phyloP scores from a whole-genome alignment of 2,888 invertebrate genomes.

The Drosophila pullipes region DNA sequence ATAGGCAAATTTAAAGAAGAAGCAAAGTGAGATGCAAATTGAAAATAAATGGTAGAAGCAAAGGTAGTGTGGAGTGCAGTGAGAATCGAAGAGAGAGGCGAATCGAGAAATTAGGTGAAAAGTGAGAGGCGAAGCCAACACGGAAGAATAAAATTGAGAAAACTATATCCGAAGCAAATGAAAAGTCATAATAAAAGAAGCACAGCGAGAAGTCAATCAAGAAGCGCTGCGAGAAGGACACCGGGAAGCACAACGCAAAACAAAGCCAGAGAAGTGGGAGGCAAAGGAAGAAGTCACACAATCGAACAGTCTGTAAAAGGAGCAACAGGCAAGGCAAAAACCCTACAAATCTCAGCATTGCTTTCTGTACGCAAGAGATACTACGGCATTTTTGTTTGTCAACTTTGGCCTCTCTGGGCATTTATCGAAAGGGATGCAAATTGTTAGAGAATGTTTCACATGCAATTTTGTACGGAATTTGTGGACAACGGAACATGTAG shows the following conservation, averaged over 20 bases:
- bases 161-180: neutral
- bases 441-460: neutral
- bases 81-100: neutral
- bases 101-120: neutral
- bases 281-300: neutral
- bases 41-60: neutral
- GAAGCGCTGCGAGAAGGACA: neutral
- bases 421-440: neutral
- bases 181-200: neutral
- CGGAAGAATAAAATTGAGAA: neutral
- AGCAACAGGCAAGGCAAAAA: neutral
- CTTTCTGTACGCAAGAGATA: neutral
- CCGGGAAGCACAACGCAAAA: neutral
- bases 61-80: neutral
- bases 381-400: neutral
- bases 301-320: neutral
- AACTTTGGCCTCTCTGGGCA: neutral
- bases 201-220: constrained; percentile 2
- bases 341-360: neutral
- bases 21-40: neutral
- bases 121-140: neutral
- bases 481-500: neutral
- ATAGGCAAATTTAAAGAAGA: neutral
- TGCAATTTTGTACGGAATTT: neutral
- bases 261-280: neutral